Evolutionary conservation across 2,113 vertebrate species (phyloP).

Genomic region (Scomber japonicus): DNA sequence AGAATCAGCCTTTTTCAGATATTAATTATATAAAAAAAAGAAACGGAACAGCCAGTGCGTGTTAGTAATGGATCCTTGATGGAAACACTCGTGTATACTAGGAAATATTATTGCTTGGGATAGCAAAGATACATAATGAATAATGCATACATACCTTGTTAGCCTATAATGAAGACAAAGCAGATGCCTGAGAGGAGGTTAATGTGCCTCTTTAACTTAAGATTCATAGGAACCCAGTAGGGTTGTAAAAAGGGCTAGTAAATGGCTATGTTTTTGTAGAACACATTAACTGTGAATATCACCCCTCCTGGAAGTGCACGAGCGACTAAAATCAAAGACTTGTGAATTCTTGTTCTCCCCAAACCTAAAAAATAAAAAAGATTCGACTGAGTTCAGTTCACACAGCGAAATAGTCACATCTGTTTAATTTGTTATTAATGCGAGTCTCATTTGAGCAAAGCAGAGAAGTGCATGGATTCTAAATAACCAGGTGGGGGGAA

Average conservation of each 20-base stretch:
- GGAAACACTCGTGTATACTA: constrained; percentile 40
- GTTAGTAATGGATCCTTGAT: constrained; percentile 37
- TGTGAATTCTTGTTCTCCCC: constrained; percentile 18
- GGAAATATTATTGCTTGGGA: constrained; percentile 63
- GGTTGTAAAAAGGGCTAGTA: constrained; percentile 72
- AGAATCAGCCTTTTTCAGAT: constrained; percentile 64
- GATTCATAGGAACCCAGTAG: constrained; percentile 65
- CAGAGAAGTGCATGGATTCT: constrained; percentile 7
- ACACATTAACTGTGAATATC: constrained; percentile 63
- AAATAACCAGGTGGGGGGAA: neutral
- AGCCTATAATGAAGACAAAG: constrained; percentile 73
- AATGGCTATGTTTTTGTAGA: constrained; percentile 61
- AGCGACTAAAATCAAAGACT: constrained; percentile 28
- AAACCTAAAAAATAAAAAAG: constrained; percentile 1
- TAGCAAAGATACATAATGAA: constrained; percentile 68
- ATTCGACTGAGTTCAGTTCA: neutral
- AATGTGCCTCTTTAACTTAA: constrained; percentile 75
- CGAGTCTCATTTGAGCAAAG: neutral
- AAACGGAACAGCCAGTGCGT: constrained; percentile 30
- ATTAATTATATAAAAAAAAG: constrained; percentile 21
- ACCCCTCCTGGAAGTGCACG: constrained; percentile 21
- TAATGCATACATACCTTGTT: constrained; percentile 70
- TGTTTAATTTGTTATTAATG: constrained; percentile 25
- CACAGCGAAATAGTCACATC: neutral
- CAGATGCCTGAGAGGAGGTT: constrained; percentile 67